Conservation (phyloP, 2,113 vertebrate species). For the Saimiri boliviensis region DNA sequence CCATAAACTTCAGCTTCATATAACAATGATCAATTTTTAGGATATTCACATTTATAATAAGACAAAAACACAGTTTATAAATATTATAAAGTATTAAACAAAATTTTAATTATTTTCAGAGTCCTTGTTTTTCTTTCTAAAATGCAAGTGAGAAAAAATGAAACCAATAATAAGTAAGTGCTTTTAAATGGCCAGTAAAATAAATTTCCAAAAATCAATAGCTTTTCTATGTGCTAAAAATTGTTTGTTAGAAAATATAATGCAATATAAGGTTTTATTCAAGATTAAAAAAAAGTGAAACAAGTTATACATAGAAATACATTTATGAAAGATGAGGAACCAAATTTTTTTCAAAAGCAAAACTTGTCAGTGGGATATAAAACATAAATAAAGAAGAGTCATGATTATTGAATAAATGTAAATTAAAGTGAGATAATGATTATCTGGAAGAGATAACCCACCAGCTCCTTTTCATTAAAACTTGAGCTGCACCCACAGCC, state of each 20-base stretch:
- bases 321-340: not conserved
- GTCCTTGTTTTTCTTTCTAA: not conserved
- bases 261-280: not conserved
- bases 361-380: not conserved
- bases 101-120: constrained; percentile 8
- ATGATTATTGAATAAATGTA: not conserved
- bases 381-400: not conserved
- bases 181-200: not conserved
- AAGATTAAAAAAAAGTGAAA: not conserved
- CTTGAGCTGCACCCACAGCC: not conserved
- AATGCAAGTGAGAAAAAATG: not conserved
- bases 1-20: not conserved
- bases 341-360: not conserved
- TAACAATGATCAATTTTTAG: not conserved
- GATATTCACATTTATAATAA: not conserved
- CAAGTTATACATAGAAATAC: not conserved
- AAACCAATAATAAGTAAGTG: not conserved
- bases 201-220: not conserved
- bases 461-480: not conserved
- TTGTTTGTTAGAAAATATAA: not conserved
- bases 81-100: not conserved
- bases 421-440: not conserved
- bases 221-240: not conserved
- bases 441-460: not conserved
- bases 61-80: not conserved